Percentiles rank a stretch among this genome's conserved stretches.
Evolutionary conservation across 2,888 invertebrate genomes (phyloP).

Genomic region (Cheilosia scutellata): DNA sequence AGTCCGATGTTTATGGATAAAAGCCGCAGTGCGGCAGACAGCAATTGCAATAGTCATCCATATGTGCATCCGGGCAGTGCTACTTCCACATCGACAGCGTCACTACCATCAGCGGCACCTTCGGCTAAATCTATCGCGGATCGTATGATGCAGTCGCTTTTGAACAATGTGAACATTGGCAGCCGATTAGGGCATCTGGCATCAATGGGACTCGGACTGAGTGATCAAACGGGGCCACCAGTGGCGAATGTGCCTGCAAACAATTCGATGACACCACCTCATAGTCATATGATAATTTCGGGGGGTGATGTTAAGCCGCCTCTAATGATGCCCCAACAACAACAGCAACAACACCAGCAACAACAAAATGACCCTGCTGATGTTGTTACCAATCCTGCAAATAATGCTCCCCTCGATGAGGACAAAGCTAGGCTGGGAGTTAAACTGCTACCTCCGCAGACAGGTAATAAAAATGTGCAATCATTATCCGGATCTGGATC

Average conservation of each 20-base stretch:
- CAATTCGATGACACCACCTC: slow-evolving; percentile 43
- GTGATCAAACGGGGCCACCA: slow-evolving; percentile 34
- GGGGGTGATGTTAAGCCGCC: slow-evolving; percentile 46
- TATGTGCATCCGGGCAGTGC: slow-evolving; percentile 27
- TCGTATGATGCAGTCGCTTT: slow-evolving; percentile 77
- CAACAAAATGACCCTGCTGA: slow-evolving; percentile 29
- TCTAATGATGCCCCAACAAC: slow-evolving; percentile 35
- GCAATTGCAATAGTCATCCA: slow-evolving; percentile 38
- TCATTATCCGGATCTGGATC: slow-evolving; percentile 56
- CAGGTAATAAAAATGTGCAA: slow-evolving; percentile 69
- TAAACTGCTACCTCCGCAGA: slow-evolving; percentile 62
- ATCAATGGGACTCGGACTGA: slow-evolving; percentile 79
- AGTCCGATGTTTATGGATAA: slow-evolving; percentile 61
- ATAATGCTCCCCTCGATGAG: slow-evolving; percentile 48
- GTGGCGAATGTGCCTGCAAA: slow-evolving; percentile 18
- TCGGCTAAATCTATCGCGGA: slow-evolving; percentile 79
- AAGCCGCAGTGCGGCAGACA: slow-evolving; percentile 46
- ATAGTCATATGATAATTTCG: slow-evolving; percentile 52
- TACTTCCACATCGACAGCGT: slow-evolving; percentile 25
- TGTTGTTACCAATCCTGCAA: slow-evolving; percentile 26
- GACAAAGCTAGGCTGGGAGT: slow-evolving; percentile 48
- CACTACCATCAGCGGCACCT: slow-evolving; percentile 68
- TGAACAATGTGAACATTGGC: slow-evolving; percentile 78
- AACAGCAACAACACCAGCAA: slow-evolving; percentile 43
- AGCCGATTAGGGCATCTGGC: slow-evolving; percentile 81